Evolutionary conservation across 2,888 invertebrate genomes (phyloP), one percentile per base, ranked within the genome.

Genomic region (Harmothoe impar): DNA sequence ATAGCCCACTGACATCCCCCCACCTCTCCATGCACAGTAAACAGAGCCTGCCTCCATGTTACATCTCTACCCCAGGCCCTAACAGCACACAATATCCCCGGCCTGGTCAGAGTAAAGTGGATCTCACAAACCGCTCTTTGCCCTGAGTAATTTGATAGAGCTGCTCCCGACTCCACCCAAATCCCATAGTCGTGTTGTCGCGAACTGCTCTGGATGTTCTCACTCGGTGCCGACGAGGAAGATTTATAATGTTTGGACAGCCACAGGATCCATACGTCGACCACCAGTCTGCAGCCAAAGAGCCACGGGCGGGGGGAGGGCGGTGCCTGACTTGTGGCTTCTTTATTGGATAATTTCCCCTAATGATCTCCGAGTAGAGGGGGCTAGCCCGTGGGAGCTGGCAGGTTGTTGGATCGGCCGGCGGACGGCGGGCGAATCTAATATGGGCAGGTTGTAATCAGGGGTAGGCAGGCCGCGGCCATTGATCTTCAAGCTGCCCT

Each of bases 361-460:
- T 54, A 84, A 84, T 84, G 84, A 84, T 84, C 25, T 33, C 84
- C n/a, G n/a, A 43, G 72, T 72, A 43, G 43, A 35, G 43, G 51
- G 43, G 84, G 43, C 43, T 43, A 51, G 54, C 54, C 54, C 25
- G 3, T 17, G 86, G 54, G 29, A 86, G 33, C 86, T 52, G 86
- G 56, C 86, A 52, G 56, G 86, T 86, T 56, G 56, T 52, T 86
- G 56, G 54, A 86, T 52, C 56, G 52, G 23, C 7, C 29, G 35
- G 78, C 31, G 33, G 29, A 31, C 35, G 84, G 84, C 25, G 33
- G 86, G 29, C 56, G 56, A 86, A 86, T 86, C 86, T 86, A 86
- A 86, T 86, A 86, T 86, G 54, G 86, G 86, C 54, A 54, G 86
- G 86, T 86, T 56, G 33, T 86, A 86, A 86, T 86, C 86, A 86